Evolutionary conservation across 2,888 invertebrate genomes (phyloP), one percentile per base, ranked within the genome.

Genomic region (Tupiocoris notatus): DNA sequence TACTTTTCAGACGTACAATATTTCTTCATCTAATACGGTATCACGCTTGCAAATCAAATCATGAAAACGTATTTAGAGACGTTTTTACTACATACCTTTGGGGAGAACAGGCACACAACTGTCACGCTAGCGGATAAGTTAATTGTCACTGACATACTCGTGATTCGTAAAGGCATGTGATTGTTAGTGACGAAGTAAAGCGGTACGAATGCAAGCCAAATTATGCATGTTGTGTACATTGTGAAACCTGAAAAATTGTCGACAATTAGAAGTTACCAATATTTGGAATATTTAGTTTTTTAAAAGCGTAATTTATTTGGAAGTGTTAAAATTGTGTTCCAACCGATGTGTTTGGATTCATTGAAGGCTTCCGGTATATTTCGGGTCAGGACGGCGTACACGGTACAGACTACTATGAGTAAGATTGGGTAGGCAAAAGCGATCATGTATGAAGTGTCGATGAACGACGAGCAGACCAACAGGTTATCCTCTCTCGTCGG

Each of bases 301-400:
- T n/a, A n/a, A n/a, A n/a, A n/a, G n/a, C n/a, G n/a, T n/a, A n/a
- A n/a, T n/a, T n/a, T n/a, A n/a, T n/a, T n/a, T n/a, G n/a, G n/a
- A n/a, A n/a, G n/a, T n/a, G n/a, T n/a, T n/a, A n/a, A n/a, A n/a
- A n/a, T n/a, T n/a, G n/a, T n/a, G 3, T 39, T 7, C 39, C 39
- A 39, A 89, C 98, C 97, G 81, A 96, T 96, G 86, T 96, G 95
- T 86, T 96, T 96, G 82, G 96, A 96, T 86, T 97, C 98, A 85
- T 99, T 98, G 85, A 98, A 99, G 58, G 97, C 97, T 84, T 98
- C 98, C 0, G 98, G 99, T 79, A 98, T 94, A 86, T 98, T 98
- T 80, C 98, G 88, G 0, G 96, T 97, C 64, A 96, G 89, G 0
- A 97, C 91, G 0, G 98, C 98, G 83, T 99, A 98, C 16, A 98